Conservation (phyloP, 2,888 invertebrate genomes). For the Alviniconcha strummeri region DNA sequence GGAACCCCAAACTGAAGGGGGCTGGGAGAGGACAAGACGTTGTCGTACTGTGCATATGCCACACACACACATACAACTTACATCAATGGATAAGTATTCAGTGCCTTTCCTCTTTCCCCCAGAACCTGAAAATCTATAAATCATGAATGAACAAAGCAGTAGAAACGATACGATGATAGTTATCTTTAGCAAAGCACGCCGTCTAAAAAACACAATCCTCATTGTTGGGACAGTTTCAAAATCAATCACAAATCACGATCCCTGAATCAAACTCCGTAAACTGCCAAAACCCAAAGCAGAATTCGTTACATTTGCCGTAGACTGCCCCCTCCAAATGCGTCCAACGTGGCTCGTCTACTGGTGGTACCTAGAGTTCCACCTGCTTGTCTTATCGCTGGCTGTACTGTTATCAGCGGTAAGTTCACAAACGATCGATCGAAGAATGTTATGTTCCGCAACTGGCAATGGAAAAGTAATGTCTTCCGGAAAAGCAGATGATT, state of each 20-base stretch:
- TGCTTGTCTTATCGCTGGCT: background rate
- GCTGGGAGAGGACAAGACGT: too few species aligned
- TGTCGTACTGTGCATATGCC: too few species aligned
- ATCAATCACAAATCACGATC: background rate
- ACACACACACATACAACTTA: too few species aligned
- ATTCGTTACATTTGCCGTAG: background rate
- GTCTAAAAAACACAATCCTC: constrained; percentile 26
- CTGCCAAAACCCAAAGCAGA: too few species aligned
- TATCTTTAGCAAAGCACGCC: constrained; percentile 6
- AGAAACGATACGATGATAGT: background rate
- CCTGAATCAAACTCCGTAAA: background rate
- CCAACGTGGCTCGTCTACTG: constrained; percentile 1
- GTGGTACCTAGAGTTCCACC: background rate
- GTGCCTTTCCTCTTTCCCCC: constrained; percentile 17
- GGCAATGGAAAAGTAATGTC: background rate
- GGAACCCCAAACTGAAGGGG: too few species aligned
- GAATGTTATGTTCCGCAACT: background rate
- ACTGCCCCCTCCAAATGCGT: background rate
- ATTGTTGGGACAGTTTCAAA: background rate
- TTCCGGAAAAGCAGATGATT: constrained; percentile 5
- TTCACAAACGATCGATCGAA: background rate
- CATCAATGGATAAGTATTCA: constrained; percentile 13
- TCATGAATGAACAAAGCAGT: background rate
- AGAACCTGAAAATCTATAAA: constrained; percentile 9
- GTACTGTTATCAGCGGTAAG: too few species aligned